phyloP scores from a whole-genome alignment of 2,888 invertebrate species.

The Ischnus inquisitorius region DNA sequence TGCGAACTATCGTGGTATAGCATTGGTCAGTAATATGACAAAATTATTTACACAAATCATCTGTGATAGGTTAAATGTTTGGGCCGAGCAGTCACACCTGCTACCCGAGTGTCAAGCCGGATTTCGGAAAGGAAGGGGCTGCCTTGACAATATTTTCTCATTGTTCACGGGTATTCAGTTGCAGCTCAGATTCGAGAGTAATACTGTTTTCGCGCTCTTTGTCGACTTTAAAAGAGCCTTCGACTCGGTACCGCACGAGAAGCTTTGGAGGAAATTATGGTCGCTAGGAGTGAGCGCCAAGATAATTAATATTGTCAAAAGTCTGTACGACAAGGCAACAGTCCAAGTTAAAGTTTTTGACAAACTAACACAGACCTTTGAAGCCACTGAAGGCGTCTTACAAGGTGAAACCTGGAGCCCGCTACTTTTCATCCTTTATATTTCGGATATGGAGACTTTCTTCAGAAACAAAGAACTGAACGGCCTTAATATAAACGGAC shows the following conservation, averaged over 20 bases:
- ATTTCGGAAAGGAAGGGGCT: conserved; percentile 50
- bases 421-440: conserved; percentile 46
- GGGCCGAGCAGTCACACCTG: conserved; percentile 60
- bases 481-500: conserved; percentile 52
- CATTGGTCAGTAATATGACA: conserved; percentile 61
- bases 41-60: conserved; percentile 70
- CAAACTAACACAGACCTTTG: background rate
- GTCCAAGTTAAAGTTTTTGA: conserved; percentile 35
- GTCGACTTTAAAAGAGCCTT: conserved; percentile 68
- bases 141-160: conserved; percentile 43
- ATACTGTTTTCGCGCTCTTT: conserved; percentile 65
- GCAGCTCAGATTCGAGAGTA: conserved; percentile 45
- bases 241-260: conserved; percentile 60
- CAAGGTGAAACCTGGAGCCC: conserved; percentile 62
- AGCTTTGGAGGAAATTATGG: conserved; percentile 64
- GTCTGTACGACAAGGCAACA: conserved; percentile 50
- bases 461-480: conserved; percentile 44
- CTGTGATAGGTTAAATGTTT: conserved; percentile 49
- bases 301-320: conserved; percentile 59
- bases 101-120: conserved; percentile 69
- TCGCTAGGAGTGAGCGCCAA: conserved; percentile 63
- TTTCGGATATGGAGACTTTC: conserved; percentile 49
- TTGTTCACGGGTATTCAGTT: conserved; percentile 43
- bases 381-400: conserved; percentile 51
- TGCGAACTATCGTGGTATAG: conserved; percentile 70